Evolutionary conservation across 2,797 vertebrate genomes (phyloP).

Genomic region (Aratinga solstitialis): DNA sequence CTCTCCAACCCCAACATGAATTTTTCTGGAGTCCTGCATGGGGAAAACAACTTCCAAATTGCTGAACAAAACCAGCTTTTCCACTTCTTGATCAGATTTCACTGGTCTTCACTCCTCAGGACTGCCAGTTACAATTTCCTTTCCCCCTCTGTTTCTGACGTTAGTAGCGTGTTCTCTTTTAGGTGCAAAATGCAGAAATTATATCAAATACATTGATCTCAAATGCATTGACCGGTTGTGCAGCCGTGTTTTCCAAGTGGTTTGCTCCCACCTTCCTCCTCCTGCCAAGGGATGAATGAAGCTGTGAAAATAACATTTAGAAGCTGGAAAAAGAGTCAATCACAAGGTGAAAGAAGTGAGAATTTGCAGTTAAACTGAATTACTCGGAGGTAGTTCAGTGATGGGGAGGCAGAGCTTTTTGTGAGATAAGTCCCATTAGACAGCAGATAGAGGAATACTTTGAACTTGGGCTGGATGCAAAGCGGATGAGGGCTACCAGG

Average conservation of each 20-base stretch:
- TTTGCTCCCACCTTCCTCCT: background rate
- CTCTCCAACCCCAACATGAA: background rate
- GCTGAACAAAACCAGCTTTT: background rate
- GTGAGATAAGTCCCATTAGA: background rate
- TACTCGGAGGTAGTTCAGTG: background rate
- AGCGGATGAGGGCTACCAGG: slow-evolving; percentile 33
- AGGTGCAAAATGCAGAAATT: background rate
- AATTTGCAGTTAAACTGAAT: background rate
- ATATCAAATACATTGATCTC: background rate
- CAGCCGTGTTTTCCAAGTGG: background rate
- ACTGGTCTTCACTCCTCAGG: background rate
- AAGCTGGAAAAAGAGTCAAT: background rate
- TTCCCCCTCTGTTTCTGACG: background rate
- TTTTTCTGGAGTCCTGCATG: background rate
- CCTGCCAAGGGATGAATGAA: background rate
- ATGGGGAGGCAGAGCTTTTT: background rate
- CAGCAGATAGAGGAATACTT: slow-evolving; percentile 10
- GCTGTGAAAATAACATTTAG: background rate
- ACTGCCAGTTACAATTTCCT: background rate
- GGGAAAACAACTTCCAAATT: background rate
- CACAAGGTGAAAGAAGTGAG: background rate
- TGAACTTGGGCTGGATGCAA: slow-evolving; percentile 41
- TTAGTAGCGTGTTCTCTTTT: background rate
- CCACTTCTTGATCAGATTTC: background rate
- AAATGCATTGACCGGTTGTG: background rate